Evolutionary conservation across 2,888 invertebrate species (phyloP).

Genomic region (Pedicia rivosa): DNA sequence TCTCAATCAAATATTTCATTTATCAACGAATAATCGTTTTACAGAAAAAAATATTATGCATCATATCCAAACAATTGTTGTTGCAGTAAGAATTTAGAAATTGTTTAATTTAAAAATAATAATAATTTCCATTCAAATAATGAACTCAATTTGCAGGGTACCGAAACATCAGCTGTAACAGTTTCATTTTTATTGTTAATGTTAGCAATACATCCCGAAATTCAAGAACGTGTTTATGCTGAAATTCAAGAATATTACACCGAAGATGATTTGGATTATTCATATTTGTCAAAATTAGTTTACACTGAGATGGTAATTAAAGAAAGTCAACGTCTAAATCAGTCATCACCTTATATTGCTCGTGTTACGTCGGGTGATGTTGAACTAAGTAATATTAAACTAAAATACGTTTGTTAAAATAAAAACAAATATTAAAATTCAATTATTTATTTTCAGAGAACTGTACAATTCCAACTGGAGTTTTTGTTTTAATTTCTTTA

Average conservation of each 20-base stretch:
- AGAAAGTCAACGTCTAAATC: constrained; percentile 5
- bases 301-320: constrained; percentile 7
- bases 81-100: too few species aligned
- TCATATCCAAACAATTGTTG: neutral
- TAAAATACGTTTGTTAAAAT: neutral
- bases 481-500: constrained; percentile 8
- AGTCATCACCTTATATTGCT: constrained; percentile 6
- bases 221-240: constrained; percentile 16
- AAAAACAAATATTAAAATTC: too few species aligned
- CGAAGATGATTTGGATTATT: constrained; percentile 2
- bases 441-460: neutral
- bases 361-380: neutral
- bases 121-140: too few species aligned
- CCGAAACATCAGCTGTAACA: constrained; percentile 16
- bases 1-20: neutral
- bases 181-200: constrained; percentile 14
- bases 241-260: constrained; percentile 13
- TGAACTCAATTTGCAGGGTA: too few species aligned
- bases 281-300: constrained; percentile 4
- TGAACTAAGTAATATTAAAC: neutral
- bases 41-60: neutral
- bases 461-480: constrained; percentile 9
- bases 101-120: too few species aligned
- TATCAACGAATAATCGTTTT: neutral
- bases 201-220: constrained; percentile 17